These are phyloP conservation scores for Lepilemur ruficaudatus DNA, from an alignment of 2,797 vertebrate species.

Conservation along the genomic window DNA sequence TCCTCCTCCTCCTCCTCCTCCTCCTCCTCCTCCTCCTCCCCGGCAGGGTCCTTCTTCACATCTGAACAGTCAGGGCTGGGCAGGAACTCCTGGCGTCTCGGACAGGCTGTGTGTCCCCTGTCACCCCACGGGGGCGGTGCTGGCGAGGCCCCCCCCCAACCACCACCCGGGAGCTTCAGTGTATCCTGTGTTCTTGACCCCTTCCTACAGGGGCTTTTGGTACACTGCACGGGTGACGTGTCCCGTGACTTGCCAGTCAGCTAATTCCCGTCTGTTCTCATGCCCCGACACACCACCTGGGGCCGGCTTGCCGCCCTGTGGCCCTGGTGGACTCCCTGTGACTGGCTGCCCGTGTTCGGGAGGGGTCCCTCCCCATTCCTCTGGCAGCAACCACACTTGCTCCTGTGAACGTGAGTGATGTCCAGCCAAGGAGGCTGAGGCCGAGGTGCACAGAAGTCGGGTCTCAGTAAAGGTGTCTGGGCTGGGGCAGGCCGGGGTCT, in stretches of 20 bases:
- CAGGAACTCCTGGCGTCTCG: not conserved
- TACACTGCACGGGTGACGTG: not conserved
- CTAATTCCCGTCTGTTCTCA: not conserved
- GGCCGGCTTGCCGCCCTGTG: not conserved
- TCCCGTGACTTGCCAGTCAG: no score
- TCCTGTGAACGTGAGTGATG: not conserved
- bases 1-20: not conserved
- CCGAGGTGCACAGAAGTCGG: rapidly evolving
- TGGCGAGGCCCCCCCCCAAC: not conserved
- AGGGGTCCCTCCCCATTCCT: not conserved
- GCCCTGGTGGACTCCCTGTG: not conserved
- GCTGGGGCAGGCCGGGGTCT: constrained; percentile 76
- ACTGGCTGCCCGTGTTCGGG: not conserved
- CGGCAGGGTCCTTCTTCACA: not conserved
- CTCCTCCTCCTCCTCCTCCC: not conserved
- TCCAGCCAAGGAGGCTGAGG: not conserved
- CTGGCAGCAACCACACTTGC: not conserved
- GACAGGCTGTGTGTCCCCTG: not conserved
- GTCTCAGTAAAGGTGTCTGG: not conserved
- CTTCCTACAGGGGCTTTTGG: not conserved
- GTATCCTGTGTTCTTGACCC: not conserved
- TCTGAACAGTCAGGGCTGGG: not conserved
- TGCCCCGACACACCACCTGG: no score
- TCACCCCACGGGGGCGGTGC: not conserved
- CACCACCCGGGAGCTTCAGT: not conserved